Base-by-base conservation (phyloP, 2,797 vertebrate genomes). In the Benthosema pterotum region DNA sequence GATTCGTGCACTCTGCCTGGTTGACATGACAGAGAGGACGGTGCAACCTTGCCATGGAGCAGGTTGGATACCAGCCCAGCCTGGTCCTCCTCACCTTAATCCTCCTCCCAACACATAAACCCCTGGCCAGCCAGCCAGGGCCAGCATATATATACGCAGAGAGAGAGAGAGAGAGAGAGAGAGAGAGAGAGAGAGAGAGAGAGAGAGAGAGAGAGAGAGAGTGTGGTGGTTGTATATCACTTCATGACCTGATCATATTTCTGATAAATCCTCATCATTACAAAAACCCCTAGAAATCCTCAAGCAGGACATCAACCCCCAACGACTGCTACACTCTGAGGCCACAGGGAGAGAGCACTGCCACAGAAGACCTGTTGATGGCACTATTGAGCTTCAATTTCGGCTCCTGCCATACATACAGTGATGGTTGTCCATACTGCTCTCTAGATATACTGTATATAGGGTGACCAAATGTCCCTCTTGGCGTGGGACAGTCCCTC, bases 41-140 rank as follows among this genome's bases (percentile, higher is more conserved):
- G 55, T 79, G 74, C 80, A 78, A 85, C 87, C 85, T 90, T 88
- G 83, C 74, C 79, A 74, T 67, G 75, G 78, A 86, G 77, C 73
- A 72, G 72, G 61, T 77, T 89, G 85, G 86, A 86, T 65, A 61
- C 13, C 3, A 64, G 74, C 83, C 32, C 84, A 86, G 79, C 65
- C 56, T 74, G 72, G 56, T 83, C 75, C 75, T 83, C 79, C 75
- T 83, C 79, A 80, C 83, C 78, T 79, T 83, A 80, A 83, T 85
- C 85, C 78, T 85, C 85, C 78, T 64, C 0, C 0, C 56, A 71
- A 68, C 71, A 69, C 73, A 54, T 84, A 75, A 69, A 86, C 83
- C 79, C 82, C 83, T 79, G 77, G 83, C 46, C 22, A 25, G 83
- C 46, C 22, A 25, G 22, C 22, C 70, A 57, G 72, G 72, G 63